Percentiles rank a stretch among this genome's conserved stretches.
phyloP scores from a whole-genome alignment of 2,113 vertebrate genomes.

The Perognathus longimembris region DNA sequence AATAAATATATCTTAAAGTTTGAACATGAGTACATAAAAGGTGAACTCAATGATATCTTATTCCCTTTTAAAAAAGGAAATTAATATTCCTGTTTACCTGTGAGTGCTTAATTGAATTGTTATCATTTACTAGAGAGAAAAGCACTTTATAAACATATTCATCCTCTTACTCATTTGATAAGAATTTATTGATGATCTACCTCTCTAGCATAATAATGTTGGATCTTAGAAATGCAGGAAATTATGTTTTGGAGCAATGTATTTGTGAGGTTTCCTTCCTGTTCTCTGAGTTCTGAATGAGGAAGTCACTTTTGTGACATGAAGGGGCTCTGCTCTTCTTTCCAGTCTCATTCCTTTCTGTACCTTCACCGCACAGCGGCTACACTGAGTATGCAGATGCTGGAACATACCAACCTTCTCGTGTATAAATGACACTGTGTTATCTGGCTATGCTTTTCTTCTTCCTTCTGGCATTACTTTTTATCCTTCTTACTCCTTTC shows the following conservation, averaged over 20 bases:
- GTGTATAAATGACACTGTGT: neutral
- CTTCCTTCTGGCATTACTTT: neutral
- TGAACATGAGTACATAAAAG: neutral
- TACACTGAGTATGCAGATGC: neutral
- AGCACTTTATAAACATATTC: neutral
- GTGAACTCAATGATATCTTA: neutral
- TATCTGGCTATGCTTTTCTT: neutral
- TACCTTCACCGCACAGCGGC: neutral
- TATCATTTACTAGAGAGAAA: neutral
- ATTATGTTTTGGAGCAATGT: neutral
- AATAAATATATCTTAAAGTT: neutral
- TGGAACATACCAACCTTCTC: fast-evolving
- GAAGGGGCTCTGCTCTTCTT: neutral
- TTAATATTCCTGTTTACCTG: neutral
- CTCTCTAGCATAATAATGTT: neutral
- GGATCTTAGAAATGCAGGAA: neutral
- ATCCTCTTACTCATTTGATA: neutral
- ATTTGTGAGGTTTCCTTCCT: neutral
- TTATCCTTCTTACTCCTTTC: neutral
- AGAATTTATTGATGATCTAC: neutral
- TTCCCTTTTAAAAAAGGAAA: neutral
- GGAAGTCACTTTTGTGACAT: neutral
- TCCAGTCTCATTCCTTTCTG: neutral
- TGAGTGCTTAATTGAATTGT: neutral
- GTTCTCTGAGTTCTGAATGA: neutral